Percentiles rank a stretch among this genome's conserved stretches.
Evolutionary conservation across 2,888 invertebrate species (phyloP).

Genomic region (Sepioteuthis lessoniana): DNA sequence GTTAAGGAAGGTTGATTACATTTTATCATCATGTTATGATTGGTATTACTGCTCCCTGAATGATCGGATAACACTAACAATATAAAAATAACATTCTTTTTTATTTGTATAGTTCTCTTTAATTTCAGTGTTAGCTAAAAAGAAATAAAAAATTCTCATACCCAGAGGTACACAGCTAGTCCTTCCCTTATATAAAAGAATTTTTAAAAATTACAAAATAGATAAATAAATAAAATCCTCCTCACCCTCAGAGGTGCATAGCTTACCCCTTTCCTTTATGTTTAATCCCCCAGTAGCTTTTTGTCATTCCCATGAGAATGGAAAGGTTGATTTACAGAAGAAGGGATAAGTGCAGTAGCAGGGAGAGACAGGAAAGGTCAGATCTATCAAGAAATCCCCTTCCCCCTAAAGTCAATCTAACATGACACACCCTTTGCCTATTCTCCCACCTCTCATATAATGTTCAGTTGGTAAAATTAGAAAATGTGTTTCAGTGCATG

Average conservation of each 20-base stretch:
- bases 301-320: not conserved
- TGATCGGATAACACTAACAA: not conserved
- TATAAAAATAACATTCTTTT: not conserved
- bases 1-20: not conserved
- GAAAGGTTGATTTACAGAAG: too few relatives aligned
- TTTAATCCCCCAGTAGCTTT: not conserved
- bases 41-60: not conserved
- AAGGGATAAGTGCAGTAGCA: not conserved
- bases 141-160: not conserved
- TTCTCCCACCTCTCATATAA: not conserved
- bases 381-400: not conserved
- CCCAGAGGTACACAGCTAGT: not conserved
- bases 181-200: not conserved
- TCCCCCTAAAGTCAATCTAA: not conserved
- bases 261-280: too few relatives aligned
- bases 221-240: too few relatives aligned
- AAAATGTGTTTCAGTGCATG: not conserved
- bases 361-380: not conserved
- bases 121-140: not conserved
- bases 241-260: too few relatives aligned
- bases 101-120: not conserved
- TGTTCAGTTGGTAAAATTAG: not conserved
- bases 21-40: not conserved
- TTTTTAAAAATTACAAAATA: too few relatives aligned
- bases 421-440: not conserved